Conservation (phyloP, 2,888 invertebrate genomes). For the Parasteatoda lunata region DNA sequence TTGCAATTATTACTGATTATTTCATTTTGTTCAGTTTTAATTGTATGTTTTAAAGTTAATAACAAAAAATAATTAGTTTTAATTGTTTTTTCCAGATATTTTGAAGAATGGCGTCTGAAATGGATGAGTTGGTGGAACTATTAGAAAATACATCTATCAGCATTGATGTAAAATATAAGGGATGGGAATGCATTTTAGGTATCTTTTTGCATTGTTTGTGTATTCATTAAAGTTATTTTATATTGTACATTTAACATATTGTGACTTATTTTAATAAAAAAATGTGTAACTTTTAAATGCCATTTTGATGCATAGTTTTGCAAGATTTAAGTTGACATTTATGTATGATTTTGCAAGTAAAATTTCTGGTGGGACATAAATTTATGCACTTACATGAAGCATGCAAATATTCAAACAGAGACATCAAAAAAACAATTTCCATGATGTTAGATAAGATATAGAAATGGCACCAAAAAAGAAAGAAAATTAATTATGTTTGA, state of each 20-base stretch:
- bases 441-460: too few species aligned
- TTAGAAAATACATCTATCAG: not conserved
- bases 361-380: too few species aligned
- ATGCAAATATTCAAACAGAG: too few species aligned
- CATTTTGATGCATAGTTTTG: too few species aligned
- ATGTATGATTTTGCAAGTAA: too few species aligned
- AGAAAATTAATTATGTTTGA: too few species aligned
- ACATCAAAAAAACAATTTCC: too few species aligned
- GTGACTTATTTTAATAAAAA: not conserved
- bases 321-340: too few species aligned
- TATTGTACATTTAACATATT: not conserved
- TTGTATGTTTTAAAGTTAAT: not conserved
- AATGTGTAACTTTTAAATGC: too few species aligned
- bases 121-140: constrained; percentile 3
- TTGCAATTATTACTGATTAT: not conserved
- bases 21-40: not conserved
- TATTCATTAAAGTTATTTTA: not conserved
- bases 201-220: not conserved
- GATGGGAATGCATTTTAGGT: constrained; percentile 2
- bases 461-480: too few species aligned
- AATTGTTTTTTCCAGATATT: not conserved
- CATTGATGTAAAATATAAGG: not conserved
- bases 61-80: not conserved
- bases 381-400: too few species aligned
- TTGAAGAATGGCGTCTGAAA: not conserved